Evolutionary conservation across 2,797 vertebrate species (phyloP).

Genomic region (Streptopelia turtur): DNA sequence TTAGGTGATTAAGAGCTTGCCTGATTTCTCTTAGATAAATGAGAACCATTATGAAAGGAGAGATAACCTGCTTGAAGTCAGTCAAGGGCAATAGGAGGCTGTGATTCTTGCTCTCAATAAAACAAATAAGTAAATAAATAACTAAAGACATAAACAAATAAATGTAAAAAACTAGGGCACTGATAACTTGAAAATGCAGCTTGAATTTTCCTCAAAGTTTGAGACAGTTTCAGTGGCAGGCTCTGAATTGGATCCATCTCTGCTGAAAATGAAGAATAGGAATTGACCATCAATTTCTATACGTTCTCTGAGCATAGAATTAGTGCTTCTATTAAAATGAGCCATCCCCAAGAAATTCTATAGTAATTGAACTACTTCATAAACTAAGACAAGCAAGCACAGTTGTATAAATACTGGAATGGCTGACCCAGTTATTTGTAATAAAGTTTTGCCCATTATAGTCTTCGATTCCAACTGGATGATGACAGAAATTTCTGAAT

Average conservation of each 20-base stretch:
- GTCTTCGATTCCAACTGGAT: not conserved
- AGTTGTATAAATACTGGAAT: conserved; percentile 24
- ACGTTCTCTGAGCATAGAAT: conserved; percentile 41
- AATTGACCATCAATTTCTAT: conserved; percentile 19
- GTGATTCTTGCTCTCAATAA: not conserved
- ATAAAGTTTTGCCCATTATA: conserved; percentile 4
- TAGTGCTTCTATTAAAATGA: conserved; percentile 56
- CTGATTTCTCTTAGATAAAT: not conserved
- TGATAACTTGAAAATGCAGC: not conserved
- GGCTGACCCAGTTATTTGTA: conserved; percentile 24
- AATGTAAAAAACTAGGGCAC: not conserved
- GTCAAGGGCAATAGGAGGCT: not conserved
- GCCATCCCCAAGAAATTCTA: conserved; percentile 52
- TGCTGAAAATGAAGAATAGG: conserved; percentile 27
- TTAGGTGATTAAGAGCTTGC: not conserved
- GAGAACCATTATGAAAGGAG: not conserved
- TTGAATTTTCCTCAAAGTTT: not conserved
- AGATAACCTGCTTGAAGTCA: not conserved
- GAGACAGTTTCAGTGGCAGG: not conserved
- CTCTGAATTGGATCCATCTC: not conserved
- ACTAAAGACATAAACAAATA: not conserved
- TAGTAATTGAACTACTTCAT: conserved; percentile 31
- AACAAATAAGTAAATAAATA: not conserved
- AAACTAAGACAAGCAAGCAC: conserved; percentile 41
- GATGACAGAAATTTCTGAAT: conserved; percentile 28